Base-by-base conservation (phyloP, 2,797 vertebrate genomes). In the Centroberyx gerrardi region DNA sequence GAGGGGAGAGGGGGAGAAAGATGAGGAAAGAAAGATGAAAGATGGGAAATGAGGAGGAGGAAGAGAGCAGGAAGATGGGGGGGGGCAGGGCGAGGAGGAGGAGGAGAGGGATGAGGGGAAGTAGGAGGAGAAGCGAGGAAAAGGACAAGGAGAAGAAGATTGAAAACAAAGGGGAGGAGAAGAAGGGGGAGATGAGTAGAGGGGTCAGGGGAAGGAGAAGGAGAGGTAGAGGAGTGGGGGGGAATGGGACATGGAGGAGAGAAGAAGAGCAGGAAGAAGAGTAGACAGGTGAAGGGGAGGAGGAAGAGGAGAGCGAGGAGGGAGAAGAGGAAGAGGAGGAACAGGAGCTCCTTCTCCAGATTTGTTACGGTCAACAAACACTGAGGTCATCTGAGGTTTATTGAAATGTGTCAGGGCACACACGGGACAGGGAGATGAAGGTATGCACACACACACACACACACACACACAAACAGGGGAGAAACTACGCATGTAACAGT, bases 371-470 rank as follows among this genome's bases (percentile, higher is more conserved):
- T 15, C 13, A 22, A n/a, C 22, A 70, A 56, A 63, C 58, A 66
- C 51, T 0, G 10, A 52, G 27, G 29, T 36, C 49, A 65, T 2
- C 0, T 3, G 2, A 58, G 51, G 49, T 59, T 27, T 56, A 53
- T 62, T 76, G 51, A 38, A 22, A 33, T 28, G 18, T 27, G 51
- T 70, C 40, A 52, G 10, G 14, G 48, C n/a, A 46, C 55, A 68
- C 15, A 12, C 7, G 60, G 33, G 31, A 46, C 17, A 31, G 17
- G 8, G 33, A 52, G 40, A 61, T 31, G n/a, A 12, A 60, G 5
- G 5, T 7, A 18, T 33, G 13, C 22, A 22, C 22, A 22, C 22
- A 22, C 22, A 22, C 22, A 22, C 22, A 22, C 22, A 22, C 22
- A 22, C 22, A 22, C 22, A 9, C 12, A 14, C 4, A 9, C 31